Evolutionary conservation across 1,140 invertebrate species (phyloP).

Genomic region (Drosophila quadrilineata): DNA sequence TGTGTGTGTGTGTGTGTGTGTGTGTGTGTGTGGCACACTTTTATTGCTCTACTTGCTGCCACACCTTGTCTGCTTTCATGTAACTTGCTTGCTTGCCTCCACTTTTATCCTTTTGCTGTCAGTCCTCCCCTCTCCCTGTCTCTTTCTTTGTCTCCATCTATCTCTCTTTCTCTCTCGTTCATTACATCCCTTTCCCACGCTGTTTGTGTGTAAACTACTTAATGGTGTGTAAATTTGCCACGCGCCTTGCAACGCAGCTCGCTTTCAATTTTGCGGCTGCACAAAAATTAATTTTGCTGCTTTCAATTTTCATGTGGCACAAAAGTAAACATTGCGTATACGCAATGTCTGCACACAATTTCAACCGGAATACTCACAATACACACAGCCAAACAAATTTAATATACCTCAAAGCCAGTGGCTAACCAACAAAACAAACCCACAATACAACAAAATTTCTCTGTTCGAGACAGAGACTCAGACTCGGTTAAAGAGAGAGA

Average conservation of each 20-base stretch:
- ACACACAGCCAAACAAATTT: constrained; percentile 60
- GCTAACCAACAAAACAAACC: constrained; percentile 14
- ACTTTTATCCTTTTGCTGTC: too few species aligned
- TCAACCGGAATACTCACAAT: constrained; percentile 34
- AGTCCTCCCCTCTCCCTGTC: constrained; percentile 2
- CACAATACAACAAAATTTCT: constrained; percentile 15
- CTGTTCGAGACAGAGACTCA: neutral
- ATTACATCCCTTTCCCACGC: too few species aligned
- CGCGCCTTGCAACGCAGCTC: constrained; percentile 55
- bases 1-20: constrained; percentile 10
- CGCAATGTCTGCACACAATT: constrained; percentile 38
- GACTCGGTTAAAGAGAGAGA: neutral
- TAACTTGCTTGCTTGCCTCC: neutral
- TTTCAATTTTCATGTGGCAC: constrained; percentile 38
- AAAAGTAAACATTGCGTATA: constrained; percentile 36
- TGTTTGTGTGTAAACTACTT: constrained; percentile 73
- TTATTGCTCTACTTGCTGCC: constrained; percentile 55
- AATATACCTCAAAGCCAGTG: constrained; percentile 49
- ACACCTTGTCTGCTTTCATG: constrained; percentile 52
- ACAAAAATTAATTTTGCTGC: constrained; percentile 69
- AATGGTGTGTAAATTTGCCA: constrained; percentile 80
- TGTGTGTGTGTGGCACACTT: constrained; percentile 33
- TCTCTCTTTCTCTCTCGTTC: constrained; percentile 10
- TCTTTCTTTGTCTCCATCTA: neutral
- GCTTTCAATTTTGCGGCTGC: constrained; percentile 75